Conservation (phyloP, 1,140 invertebrate species). For the Sinonovacula constricta region DNA sequence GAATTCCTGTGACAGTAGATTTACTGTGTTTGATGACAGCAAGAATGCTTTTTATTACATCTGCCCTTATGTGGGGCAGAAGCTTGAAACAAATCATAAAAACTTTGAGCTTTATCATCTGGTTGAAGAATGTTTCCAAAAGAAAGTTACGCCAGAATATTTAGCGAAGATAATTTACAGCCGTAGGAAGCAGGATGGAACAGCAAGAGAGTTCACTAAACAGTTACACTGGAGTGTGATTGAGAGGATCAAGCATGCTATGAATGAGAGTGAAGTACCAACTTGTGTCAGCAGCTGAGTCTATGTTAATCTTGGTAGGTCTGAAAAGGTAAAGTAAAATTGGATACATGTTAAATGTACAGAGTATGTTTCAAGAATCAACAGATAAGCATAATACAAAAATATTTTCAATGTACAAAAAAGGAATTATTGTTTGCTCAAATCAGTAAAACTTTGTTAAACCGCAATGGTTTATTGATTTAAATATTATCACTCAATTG, state of each 20-base stretch:
- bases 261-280: slow-evolving; percentile 18
- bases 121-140: slow-evolving; percentile 67
- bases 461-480: too few species aligned
- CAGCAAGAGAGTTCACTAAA: slow-evolving; percentile 58
- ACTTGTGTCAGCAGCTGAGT: slow-evolving; percentile 54
- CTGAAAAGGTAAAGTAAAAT: too few species aligned
- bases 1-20: slow-evolving; percentile 24
- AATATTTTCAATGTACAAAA: too few species aligned
- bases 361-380: too few species aligned
- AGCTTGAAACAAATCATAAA: slow-evolving; percentile 2
- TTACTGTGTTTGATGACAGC: slow-evolving; percentile 23
- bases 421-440: too few species aligned
- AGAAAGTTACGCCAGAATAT: slow-evolving; percentile 61
- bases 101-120: slow-evolving; percentile 47
- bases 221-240: slow-evolving; percentile 43
- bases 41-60: slow-evolving; percentile 42
- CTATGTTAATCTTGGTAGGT: too few species aligned
- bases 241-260: slow-evolving; percentile 38
- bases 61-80: slow-evolving; percentile 21
- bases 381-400: too few species aligned
- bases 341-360: too few species aligned
- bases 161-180: slow-evolving; percentile 62
- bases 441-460: too few species aligned
- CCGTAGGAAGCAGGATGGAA: slow-evolving; percentile 58
- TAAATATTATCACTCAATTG: too few species aligned